Base-by-base conservation (phyloP, 2,888 invertebrate species). In the Leptinotarsa haldemani region DNA sequence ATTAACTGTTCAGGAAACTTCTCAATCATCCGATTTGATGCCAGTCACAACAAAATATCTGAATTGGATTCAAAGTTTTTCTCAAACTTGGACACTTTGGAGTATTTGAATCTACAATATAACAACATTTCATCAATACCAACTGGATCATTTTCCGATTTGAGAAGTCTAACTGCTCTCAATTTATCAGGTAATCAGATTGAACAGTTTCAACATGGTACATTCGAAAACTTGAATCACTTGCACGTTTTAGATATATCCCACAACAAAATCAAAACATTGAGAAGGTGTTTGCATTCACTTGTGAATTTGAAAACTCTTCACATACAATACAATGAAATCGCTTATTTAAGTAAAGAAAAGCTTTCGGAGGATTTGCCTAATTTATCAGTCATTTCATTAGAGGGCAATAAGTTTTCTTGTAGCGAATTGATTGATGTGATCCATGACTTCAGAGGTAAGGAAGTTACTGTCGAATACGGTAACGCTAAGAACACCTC, bases 161-260 rank as follows among this genome's bases (percentile, higher is more conserved):
- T 74, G 61, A 47, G 4, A n/a, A 13, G 30, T 15, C 40, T 74
- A 68, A 30, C 4, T 30, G 48, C n/a, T 22, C 47, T 74, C 20
- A 68, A 71, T 71, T 15, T 74, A 25, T 71, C 74, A 4, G n/a
- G 65, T 22, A 74, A 74, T 48, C 52, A 65, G 4, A 7, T 74
- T 16, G 16, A 56, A 48, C 48, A 65, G 7, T 70, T 74, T 66
- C 52, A 71, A 20, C 56, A 71, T 48, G 74, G 74, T 4, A 30
- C 63, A 58, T 71, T 74, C 18, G 71, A 71, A 20, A 20, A 47
- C 50, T 50, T 65, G 47, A 22, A 53, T 12, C 15, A 46, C 16
- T 72, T 75, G 58, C 22, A 56, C 30, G 56, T 48, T 63, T 46
- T 75, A 58, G 74, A 75, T 56, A 18, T 75, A 20, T 69, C 69